Base-by-base conservation (phyloP, 2,797 vertebrate species). In the Chaetophractus vellerosus region DNA sequence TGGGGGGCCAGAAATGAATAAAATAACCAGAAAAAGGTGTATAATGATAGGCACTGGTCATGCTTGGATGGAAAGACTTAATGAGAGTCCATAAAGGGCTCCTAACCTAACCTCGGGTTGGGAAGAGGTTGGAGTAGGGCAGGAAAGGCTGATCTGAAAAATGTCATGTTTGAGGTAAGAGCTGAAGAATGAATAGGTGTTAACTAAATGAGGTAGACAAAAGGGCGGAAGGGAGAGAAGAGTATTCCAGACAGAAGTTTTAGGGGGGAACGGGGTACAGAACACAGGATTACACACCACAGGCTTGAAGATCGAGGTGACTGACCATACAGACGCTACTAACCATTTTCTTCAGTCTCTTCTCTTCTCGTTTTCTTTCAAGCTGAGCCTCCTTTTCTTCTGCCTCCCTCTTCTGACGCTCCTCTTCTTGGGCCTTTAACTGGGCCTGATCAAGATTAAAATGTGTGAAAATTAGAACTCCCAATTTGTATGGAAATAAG, bases 401-500 rank as follows among this genome's bases (percentile, higher is more conserved):
- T 0, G 99, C 98, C 94, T 99, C 98, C 96, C 98, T 98, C 96
- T 94, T 98, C 93, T 97, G 97, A 93, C 78, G 98, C 88, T 98
- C 98, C 96, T 99, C 99, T 94, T 99, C 99, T 23, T 98, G 98
- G 23, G 99, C 99, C 97, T 99, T 99, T 98, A 99, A 96, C 95
- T 99, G 98, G 52, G 99, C 99, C 99, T 99, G 93, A 94, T 96
- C 76, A 91, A 90, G 41, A 66, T 91, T 31, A 94, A 89, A 95
- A 96, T 55, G 45, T n/a, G 80, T 28, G 94, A 98, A 95, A 97
- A 95, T 45, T 41, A 90, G 72, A 86, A 96, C 36, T 45, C 72
- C 85, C 1, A 1, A 24, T 72, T 10, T 86, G 64, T 59, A 84
- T 12, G 72, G 72, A 87, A 91, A 64, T 52, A 91, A 61, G 28